Base-by-base conservation (phyloP, 2,113 vertebrate species). In the Sciurus niger region DNA sequence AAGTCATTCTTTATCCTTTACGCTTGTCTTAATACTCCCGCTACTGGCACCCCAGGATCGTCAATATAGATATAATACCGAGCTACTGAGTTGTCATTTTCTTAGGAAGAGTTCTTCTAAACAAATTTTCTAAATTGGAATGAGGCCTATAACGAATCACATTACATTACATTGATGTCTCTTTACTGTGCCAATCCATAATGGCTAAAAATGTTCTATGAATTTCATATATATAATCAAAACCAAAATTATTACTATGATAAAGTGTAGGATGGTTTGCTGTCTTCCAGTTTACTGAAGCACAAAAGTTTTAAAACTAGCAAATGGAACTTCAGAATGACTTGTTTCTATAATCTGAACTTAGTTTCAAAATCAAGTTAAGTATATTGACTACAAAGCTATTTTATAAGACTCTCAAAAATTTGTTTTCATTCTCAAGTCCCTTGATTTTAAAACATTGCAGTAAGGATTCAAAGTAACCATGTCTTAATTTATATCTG, bases 331-430 rank as follows among this genome's bases (percentile, higher is more conserved):
- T 48, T 91, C 86, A 90, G 87, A 73, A 88, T 67, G 74, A 53
- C 82, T 95, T 97, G 40, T 93, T 88, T 93, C 74, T 77, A 34
- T 25, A 74, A 48, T 51, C 95, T 84, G 84, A 82, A 92, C 28
- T 63, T 65, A 74, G 43, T 48, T 96, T 82, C 43, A 93, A 90
- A 83, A 58, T 72, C 43, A 60, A 86, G 13, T 78, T 70, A 92
- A 60, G 18, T 77, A 34, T 78, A 68, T 65, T 73, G 32, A 72
- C 34, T 67, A 96, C 48, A 87, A 76, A 80, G 55, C 22, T 17
- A 68, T 51, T 84, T 84, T 70, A 17, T 92, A 40, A 88, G 51
- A 89, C 10, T 74, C 58, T 80, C 46, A n/a, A 63, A 92, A 76
- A 22, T 46, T 95, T 51, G 9, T 46, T 93, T 84, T 91, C 79